Base-by-base conservation (phyloP, 2,797 vertebrate genomes). In the Etheostoma perlongum region DNA sequence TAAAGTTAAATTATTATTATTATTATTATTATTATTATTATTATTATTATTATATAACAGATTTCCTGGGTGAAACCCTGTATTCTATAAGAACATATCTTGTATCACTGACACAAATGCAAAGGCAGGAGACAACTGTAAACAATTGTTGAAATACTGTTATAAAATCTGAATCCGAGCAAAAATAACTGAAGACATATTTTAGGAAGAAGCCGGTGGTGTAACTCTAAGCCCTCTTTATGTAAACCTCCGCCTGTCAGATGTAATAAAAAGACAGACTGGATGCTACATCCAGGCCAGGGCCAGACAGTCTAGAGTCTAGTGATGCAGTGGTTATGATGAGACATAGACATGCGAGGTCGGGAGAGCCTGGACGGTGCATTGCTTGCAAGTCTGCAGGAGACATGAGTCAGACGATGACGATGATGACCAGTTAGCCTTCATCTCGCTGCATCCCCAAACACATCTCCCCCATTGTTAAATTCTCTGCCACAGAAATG, bases 391-490 rank as follows among this genome's bases (percentile, higher is more conserved):
- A 78, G 88, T 84, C 91, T 74, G 74, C 73, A 71, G 84, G 86
- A 85, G 63, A 55, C 44, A 54, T 91, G 89, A 89, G 84, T 93
- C 91, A 90, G 21, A 83, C n/a, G 59, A 62, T 82, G 72, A 89
- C 67, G 68, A 76, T 23, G 61, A 73, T 83, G 83, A 83, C 81
- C 80, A 74, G 83, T 74, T 74, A 81, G 73, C 42, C 66, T 68
- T 70, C 70, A 23, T 81, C 33, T 63, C 16, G 14, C 68, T 61
- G 55, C 74, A 70, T 69, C 65, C 40, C 27, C n/a, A 51, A 70
- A 91, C 82, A 83, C 47, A 49, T 88, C 59, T 62, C n/a, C 72
- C 30, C 23, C 15, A 4, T 16, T 70, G 1, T 14, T 23, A 15
- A 15, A 68, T 76, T 49, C 52, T 40, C 44, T n/a, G 44, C 10